A percentile compares a stretch with the other conserved stretches of the same genome.
Conservation (phyloP, 2,888 invertebrate species). For the Drosophila ustulata region DNA sequence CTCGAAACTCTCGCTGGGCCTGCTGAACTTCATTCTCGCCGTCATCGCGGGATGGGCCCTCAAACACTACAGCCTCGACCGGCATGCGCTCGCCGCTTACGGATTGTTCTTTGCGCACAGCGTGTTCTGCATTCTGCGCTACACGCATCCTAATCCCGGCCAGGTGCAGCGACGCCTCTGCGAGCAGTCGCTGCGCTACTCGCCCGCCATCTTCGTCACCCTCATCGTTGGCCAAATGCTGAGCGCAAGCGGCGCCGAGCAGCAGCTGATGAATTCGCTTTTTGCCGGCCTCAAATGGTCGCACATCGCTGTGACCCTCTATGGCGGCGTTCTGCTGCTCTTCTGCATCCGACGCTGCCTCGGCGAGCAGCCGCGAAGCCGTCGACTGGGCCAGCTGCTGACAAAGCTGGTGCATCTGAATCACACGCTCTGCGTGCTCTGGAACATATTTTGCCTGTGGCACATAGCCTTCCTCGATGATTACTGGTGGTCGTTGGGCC, state of each 20-base stretch:
- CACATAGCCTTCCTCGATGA: constrained; percentile 59
- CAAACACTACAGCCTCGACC: constrained; percentile 58
- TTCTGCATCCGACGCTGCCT: constrained; percentile 34
- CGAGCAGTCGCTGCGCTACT: constrained; percentile 62
- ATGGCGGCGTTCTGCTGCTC: constrained; percentile 39
- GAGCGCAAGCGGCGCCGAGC: constrained; percentile 6
- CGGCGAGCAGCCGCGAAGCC: constrained; percentile 28
- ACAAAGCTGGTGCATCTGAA: constrained; percentile 34
- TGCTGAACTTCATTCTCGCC: constrained; percentile 66
- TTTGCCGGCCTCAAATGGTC: constrained; percentile 47
- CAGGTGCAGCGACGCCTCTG: constrained; percentile 61
- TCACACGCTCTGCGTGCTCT: constrained; percentile 60
- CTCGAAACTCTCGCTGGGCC: constrained; percentile 66
- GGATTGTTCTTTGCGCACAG: constrained; percentile 68
- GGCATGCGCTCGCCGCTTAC: constrained; percentile 58
- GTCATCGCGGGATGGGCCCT: constrained; percentile 70
- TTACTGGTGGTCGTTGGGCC: constrained; percentile 61
- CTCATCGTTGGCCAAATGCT: constrained; percentile 65
- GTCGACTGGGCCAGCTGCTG: constrained; percentile 3
- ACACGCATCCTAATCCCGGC: constrained; percentile 75
- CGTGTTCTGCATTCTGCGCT: constrained; percentile 64
- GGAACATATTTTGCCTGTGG: constrained; percentile 65
- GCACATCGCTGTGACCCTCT: constrained; percentile 43
- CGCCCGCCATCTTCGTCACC: constrained; percentile 68
- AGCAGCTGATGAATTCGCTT: constrained; percentile 4